A percentile compares a stretch with the other conserved stretches of the same genome.
Conservation (phyloP, 2,888 invertebrate genomes). For the Timema podura region DNA sequence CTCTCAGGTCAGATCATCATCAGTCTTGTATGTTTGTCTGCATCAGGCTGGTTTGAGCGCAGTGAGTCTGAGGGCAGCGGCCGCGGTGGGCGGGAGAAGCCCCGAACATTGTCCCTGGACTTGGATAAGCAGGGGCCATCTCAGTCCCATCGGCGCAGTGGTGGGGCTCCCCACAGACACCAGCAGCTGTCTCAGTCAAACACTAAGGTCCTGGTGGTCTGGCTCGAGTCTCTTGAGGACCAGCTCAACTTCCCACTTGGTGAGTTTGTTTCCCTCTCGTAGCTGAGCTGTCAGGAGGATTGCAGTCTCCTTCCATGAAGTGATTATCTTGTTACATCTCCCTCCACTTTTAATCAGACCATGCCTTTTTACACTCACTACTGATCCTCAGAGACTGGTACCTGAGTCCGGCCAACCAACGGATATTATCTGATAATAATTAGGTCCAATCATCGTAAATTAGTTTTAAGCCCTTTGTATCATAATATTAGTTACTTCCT, state of each 20-base stretch:
- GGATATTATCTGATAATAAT: no score
- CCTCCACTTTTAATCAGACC: neutral
- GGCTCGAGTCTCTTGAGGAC: constrained; percentile 96
- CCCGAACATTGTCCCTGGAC: constrained; percentile 66
- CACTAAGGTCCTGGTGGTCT: constrained; percentile 85
- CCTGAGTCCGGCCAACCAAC: no score
- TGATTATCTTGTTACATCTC: neutral
- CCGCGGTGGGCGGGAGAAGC: constrained; percentile 47
- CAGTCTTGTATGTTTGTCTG: neutral
- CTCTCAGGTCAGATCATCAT: no score
- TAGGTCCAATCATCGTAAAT: no score
- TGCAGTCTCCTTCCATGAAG: no score
- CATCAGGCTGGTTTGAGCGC: constrained; percentile 26
- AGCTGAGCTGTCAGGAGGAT: no score
- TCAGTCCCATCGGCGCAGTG: constrained; percentile 49
- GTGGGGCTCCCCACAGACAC: constrained; percentile 50
- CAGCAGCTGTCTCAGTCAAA: constrained; percentile 55
- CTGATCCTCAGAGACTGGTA: no score
- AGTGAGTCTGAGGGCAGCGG: constrained; percentile 25
- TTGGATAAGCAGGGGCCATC: constrained; percentile 59
- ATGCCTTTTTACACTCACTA: neutral
- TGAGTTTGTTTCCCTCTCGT: constrained; percentile 40
- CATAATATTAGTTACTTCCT: no score
- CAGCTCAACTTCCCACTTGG: constrained; percentile 82
- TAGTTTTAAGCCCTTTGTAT: no score